Evolutionary conservation across 1,140 invertebrate genomes (phyloP).

Genomic region (Zaprionus kolodkinae): DNA sequence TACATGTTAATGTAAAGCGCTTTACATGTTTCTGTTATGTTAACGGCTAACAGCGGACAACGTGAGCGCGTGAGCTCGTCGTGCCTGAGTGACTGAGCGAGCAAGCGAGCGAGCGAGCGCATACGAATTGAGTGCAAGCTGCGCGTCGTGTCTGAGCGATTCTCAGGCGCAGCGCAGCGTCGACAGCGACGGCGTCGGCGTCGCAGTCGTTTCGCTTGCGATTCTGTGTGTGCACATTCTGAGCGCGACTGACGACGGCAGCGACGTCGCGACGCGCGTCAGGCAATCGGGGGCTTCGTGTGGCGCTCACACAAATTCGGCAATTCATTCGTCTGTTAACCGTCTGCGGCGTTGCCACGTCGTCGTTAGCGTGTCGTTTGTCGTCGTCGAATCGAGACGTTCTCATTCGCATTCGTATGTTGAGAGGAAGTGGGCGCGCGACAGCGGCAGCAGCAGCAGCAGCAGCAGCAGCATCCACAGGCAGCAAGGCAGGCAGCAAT

Average conservation of each 20-base stretch:
- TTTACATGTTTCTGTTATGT: neutral
- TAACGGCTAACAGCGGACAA: neutral
- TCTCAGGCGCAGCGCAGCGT: conserved; percentile 40
- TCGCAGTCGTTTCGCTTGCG: conserved; percentile 20
- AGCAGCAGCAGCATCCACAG: conserved; percentile 10
- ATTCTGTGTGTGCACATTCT: conserved; percentile 49
- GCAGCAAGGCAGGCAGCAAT: conserved; percentile 26
- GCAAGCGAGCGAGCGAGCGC: conserved; percentile 15
- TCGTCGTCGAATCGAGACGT: conserved; percentile 27
- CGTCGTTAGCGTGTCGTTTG: conserved; percentile 47
- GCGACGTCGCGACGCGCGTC: too few species aligned
- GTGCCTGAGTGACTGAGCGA: conserved; percentile 41
- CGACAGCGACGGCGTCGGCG: neutral
- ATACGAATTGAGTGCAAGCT: conserved; percentile 70
- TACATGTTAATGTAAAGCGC: too few species aligned
- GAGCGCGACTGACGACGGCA: conserved; percentile 54
- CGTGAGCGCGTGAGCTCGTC: neutral
- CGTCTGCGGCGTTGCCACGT: conserved; percentile 66
- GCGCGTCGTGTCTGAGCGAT: conserved; percentile 51
- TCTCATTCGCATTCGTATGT: conserved; percentile 68
- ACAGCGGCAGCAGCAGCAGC: conserved; percentile 42
- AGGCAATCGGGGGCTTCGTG: conserved; percentile 53
- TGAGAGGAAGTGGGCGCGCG: conserved; percentile 73
- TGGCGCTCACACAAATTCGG: conserved; percentile 75
- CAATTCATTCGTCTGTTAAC: conserved; percentile 78